Base-by-base conservation (phyloP, 2,888 invertebrate species). In the Polymixis lichenea region DNA sequence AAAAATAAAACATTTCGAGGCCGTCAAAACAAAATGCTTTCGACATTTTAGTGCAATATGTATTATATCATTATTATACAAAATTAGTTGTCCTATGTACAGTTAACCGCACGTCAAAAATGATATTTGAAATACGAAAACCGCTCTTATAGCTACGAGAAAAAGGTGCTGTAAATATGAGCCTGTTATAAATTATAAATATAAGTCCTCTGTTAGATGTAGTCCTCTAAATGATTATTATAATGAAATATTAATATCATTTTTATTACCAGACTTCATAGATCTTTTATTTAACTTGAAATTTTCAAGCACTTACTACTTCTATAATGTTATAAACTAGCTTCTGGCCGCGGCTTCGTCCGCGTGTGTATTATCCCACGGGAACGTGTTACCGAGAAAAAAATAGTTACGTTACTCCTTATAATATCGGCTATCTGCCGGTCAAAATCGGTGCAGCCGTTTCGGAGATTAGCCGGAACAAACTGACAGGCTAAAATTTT, bases 21-120 rank as follows among this genome's bases (percentile, higher is more conserved):
- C 28, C 15, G 46, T 25, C 9, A 17, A 15, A 19, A n/a, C 25
- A 38, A 22, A 28, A 46, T 53, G n/a, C 0, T 32, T 61, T 43
- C 53, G 25, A 46, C 1, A 17, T 46, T 5, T 43, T 61, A 75
- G 75, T 75, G 75, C 46, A 75, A 75, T 75, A 75, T 46, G 13
- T 53, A 55, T 69, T 46, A 28, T 46, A 38, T 38, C 43, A 43
- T 4, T 61, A 25, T 25, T 38, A 49, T 32, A 51, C 6, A 7
- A 62, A n/a, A 62, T 38, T 70, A 32, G 38, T 25, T 49, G 25
- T 49, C 64, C 19, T 43, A 43, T 61, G 32, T 58, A 58, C 15
- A 25, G 56, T 58, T 17, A 2, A 58, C 8, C 22, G 25, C 17
- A 25, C 56, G 25, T 58, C 25, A 17, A 25, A 13, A 58, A 8